Percentiles rank a stretch among this genome's conserved stretches.
Evolutionary conservation across 2,888 invertebrate genomes (phyloP).

Genomic region (Brassicogethes aeneus): DNA sequence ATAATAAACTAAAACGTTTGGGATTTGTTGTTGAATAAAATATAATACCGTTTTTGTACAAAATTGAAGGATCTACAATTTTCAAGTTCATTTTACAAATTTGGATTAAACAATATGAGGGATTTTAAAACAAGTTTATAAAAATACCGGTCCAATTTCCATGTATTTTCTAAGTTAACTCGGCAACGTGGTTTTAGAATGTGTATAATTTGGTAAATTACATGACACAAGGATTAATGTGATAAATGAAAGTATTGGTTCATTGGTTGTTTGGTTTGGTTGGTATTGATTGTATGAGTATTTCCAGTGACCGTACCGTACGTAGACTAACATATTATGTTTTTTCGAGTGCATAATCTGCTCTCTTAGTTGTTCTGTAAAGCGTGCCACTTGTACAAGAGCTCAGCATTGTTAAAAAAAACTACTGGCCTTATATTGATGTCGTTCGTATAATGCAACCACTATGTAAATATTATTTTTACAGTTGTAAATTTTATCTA

Average conservation of each 20-base stretch:
- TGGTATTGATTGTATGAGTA: slow-evolving; percentile 27
- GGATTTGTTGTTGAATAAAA: no score
- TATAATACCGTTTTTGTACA: no score
- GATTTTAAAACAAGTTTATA: no score
- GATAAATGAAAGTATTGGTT: slow-evolving; percentile 27
- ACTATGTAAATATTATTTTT: slow-evolving; percentile 17
- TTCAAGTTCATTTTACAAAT: no score
- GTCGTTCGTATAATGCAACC: slow-evolving; percentile 9
- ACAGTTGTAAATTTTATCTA: slow-evolving; percentile 16
- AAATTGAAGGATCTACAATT: no score
- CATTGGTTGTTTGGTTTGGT: slow-evolving; percentile 29
- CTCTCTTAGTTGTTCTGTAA: slow-evolving; percentile 25
- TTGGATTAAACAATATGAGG: no score
- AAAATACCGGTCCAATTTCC: no score
- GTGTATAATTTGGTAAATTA: slow-evolving; percentile 16
- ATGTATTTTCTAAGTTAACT: no score
- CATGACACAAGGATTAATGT: slow-evolving; percentile 34
- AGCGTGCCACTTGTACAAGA: slow-evolving; percentile 21
- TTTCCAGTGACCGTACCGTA: slow-evolving; percentile 29
- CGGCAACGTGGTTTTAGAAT: no score
- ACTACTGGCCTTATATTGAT: slow-evolving; percentile 4
- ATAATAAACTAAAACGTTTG: no score
- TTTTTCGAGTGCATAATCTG: slow-evolving; percentile 16
- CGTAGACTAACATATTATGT: slow-evolving; percentile 27
- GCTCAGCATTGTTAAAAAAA: not conserved